Evolutionary conservation across 1,140 invertebrate genomes (phyloP).

Genomic region (Camponotus pennsylvanicus): DNA sequence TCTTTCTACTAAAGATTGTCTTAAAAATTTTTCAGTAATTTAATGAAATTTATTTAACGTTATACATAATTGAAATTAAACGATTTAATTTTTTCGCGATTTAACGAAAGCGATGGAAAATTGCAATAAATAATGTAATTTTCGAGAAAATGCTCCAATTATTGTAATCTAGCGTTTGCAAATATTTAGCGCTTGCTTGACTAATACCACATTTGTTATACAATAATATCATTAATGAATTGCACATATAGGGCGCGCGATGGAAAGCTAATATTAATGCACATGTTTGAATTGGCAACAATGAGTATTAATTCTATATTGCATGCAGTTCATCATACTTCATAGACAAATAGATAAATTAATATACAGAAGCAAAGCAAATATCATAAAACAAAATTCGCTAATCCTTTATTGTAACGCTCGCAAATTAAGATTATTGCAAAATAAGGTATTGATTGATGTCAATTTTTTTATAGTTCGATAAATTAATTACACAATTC

Average conservation of each 20-base stretch:
- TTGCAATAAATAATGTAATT: not conserved
- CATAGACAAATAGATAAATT: slow-evolving; percentile 19
- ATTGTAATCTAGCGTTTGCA: not conserved
- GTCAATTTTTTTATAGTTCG: not conserved
- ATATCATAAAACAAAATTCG: not conserved
- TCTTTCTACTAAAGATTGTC: too few species aligned
- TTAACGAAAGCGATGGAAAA: not conserved
- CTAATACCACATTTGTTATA: slow-evolving; percentile 37
- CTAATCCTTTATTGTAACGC: not conserved
- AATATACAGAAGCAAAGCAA: not conserved
- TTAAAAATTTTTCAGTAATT: not conserved
- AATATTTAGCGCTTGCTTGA: slow-evolving; percentile 25
- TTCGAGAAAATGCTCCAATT: not conserved
- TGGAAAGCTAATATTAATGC: slow-evolving; percentile 48
- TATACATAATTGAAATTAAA: not conserved
- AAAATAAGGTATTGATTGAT: not conserved
- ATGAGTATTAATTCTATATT: slow-evolving; percentile 38
- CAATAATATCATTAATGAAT: slow-evolving; percentile 52
- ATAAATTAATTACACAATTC: not conserved
- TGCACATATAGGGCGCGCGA: not conserved
- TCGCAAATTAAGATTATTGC: not conserved
- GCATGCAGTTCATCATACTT: slow-evolving; percentile 17
- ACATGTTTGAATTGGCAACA: slow-evolving; percentile 39
- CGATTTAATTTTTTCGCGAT: not conserved
- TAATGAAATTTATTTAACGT: not conserved